Base-by-base conservation (phyloP, 2,888 invertebrate genomes). In the Acanthosepion pharaonis region DNA sequence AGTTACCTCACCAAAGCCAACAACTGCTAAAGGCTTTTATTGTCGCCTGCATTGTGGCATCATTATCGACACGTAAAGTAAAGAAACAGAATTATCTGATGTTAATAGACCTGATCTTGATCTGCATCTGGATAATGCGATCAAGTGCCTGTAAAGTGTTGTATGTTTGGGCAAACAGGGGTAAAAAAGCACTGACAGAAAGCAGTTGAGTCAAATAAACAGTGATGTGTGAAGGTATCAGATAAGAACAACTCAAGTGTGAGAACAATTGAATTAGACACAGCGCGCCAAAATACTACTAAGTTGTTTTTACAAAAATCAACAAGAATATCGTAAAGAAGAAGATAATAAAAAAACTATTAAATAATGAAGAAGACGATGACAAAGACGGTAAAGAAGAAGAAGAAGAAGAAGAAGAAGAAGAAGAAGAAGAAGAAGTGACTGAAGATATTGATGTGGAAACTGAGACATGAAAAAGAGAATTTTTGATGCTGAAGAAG, bases 1-100 rank as follows among this genome's bases (percentile, higher is more conserved):
- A 78, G 78, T 78, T n/a, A 78, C n/a, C 11, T 78, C n/a, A n/a
- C 0, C n/a, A n/a, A 18, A 51, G 93, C 93, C 93, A 93, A 5
- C 93, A n/a, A 93, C 93, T 51, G 93, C 93, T 93, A 51, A 51
- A 28, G 93, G 93, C 53, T 42, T 51, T 48, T 48, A 51, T 92
- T 93, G 93, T 53, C 93, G 53, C 53, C 53, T 51, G 93, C 53
- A 53, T 53, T 93, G 93, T 93, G 93, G 93, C 93, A 93, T 93
- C 93, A n/a, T 93, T 51, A 93, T 93, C 93, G 93, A 49, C 53
- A 93, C n/a, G n/a, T 93, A 42, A 53, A 93, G 93, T 93, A 18
- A 93, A 53, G 93, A 93, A 93, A 51, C 42, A 18, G 93, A 93
- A 93, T 93, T 49, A 93, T 93, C 93, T 18, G 93, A 93, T 93